Conservation (phyloP, 2,888 invertebrate genomes). For the Nasonia oneida region DNA sequence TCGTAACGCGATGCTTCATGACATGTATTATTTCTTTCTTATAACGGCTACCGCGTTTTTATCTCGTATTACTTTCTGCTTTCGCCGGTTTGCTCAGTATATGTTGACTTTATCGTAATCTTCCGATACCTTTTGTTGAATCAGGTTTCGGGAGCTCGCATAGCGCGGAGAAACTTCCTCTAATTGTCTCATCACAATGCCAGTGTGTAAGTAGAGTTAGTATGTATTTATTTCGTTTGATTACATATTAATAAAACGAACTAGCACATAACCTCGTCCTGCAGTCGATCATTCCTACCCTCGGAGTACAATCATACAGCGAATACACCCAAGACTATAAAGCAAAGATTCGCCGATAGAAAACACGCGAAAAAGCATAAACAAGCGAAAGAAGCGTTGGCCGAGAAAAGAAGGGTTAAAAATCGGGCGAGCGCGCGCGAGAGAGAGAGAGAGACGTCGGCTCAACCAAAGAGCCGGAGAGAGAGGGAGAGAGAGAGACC, state of each 20-base stretch:
- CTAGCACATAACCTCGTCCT: background rate
- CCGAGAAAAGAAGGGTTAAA: constrained; percentile 16
- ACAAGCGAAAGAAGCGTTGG: constrained; percentile 16
- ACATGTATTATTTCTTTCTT: background rate
- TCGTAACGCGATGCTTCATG: constrained; percentile 76
- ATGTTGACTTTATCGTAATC: too few species aligned
- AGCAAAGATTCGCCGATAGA: background rate
- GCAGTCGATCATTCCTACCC: background rate
- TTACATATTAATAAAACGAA: background rate
- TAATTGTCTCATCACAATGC: too few species aligned
- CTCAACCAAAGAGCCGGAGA: background rate
- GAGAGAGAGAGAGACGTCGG: background rate
- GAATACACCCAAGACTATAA: background rate
- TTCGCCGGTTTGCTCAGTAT: background rate
- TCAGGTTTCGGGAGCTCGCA: too few species aligned
- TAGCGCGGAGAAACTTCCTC: too few species aligned
- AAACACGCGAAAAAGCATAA: constrained; percentile 6
- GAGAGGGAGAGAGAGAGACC: constrained; percentile 65
- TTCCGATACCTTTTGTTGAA: too few species aligned
- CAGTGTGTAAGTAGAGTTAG: too few species aligned
- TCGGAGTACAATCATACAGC: too few species aligned
- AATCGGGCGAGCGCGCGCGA: background rate
- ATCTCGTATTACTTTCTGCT: background rate
- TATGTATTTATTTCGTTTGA: too few species aligned
- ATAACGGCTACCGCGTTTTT: background rate